Evolutionary conservation across 2,113 vertebrate genomes (phyloP), one percentile per base, ranked within the genome.

Genomic region (Leucosticte australis): DNA sequence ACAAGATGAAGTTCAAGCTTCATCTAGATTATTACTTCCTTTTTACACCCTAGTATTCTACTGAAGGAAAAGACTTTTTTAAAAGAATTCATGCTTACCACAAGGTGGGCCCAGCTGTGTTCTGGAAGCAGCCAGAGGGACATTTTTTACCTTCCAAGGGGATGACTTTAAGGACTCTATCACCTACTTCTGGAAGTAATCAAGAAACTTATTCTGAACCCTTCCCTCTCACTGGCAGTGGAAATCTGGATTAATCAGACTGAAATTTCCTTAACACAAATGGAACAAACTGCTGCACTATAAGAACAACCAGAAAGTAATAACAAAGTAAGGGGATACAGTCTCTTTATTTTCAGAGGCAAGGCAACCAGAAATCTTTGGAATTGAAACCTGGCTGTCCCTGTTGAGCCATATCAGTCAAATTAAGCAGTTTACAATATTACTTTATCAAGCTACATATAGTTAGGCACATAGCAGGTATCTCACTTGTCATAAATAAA

Each of bases 141-240:
- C 4, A 55, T 37, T 50, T 15, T 37, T 47, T 53, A 18, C 15
- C 5, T 37, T 75, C 69, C 24, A 27, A 52, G 6, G 12, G 7
- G 13, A n/a, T 0, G 0, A 20, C 0, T 4, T 71, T 44, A 79
- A 74, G 59, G 23, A 37, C 7, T 55, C 31, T 44, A 4, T 74
- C 20, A n/a, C 19, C 17, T 64, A 9, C 17, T 69, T 78, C 30
- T 53, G 41, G 26, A 57, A 52, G 46, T 76, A 85, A 69, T 6
- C 17, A 71, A 85, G 28, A 47, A 56, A 65, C 7, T 4, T 17
- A 21, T 52, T 44, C 21, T 87, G 53, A 74, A 93, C 52, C 20
- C 15, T 79, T 68, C 24, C 24, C 16, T 68, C 44, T 70, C 35
- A 8, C 30, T 57, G 7, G 24, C 52, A 24, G 30, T 69, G 33